Conservation (phyloP, 2,113 vertebrate genomes). For the Nestor notabilis region DNA sequence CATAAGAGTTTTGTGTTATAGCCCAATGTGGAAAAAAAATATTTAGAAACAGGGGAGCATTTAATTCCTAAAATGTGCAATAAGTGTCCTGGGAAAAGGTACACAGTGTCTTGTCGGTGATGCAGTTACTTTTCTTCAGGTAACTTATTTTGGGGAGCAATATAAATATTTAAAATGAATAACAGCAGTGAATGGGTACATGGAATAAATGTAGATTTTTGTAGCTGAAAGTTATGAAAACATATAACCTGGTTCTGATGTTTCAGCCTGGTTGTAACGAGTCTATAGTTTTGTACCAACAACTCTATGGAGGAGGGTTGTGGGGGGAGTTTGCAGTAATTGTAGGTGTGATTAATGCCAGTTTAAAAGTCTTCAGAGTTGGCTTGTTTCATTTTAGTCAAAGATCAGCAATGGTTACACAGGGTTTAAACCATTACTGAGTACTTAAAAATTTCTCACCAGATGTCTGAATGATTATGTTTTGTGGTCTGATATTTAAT, state of each 20-base stretch:
- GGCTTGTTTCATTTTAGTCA: constrained; percentile 3
- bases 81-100: neutral
- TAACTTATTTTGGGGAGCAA: neutral
- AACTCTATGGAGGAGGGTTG: neutral
- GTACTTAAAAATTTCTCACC: constrained; percentile 16
- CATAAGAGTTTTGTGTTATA: neutral
- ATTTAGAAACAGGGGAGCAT: neutral
- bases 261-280: neutral
- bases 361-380: constrained; percentile 13
- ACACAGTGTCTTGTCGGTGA: neutral
- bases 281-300: neutral
- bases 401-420: constrained; percentile 10
- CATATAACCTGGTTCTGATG: neutral
- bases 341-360: neutral
- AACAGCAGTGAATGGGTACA: neutral
- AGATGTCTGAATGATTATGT: neutral
- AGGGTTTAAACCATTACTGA: neutral
- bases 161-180: neutral
- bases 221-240: neutral
- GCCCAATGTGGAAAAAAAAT: neutral
- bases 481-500: constrained; percentile 14
- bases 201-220: neutral
- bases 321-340: neutral
- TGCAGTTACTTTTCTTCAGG: neutral
- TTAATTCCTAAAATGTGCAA: constrained; percentile 22